Conservation (phyloP, 1,140 invertebrate genomes). For the Microvelia longipes region DNA sequence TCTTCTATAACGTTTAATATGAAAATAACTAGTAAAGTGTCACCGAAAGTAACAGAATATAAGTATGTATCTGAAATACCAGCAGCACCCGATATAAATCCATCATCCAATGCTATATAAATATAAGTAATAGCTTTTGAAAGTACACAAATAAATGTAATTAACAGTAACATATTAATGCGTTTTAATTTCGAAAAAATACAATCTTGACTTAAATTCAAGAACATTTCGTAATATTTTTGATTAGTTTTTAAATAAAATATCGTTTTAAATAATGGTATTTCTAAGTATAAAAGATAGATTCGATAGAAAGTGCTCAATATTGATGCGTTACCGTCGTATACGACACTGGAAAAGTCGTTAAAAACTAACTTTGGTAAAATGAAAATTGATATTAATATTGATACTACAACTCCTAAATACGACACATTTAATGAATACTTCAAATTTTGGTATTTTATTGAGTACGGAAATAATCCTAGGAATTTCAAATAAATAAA, state of each 20-base stretch:
- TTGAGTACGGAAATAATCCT: not conserved
- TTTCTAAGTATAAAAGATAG: not conserved
- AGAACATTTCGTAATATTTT: not conserved
- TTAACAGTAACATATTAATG: not conserved
- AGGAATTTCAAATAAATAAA: not conserved
- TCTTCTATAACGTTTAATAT: not conserved
- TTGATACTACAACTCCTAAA: not conserved
- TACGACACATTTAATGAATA: not conserved
- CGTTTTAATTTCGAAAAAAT: not conserved
- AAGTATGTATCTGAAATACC: not conserved
- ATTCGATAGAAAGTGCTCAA: not conserved
- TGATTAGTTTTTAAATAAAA: not conserved
- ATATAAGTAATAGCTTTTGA: not conserved
- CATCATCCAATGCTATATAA: not conserved
- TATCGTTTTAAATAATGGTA: not conserved
- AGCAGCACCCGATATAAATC: too few species aligned
- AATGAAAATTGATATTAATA: not conserved
- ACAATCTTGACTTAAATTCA: not conserved
- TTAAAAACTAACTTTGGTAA: not conserved
- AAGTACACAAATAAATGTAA: not conserved
- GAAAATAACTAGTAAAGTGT: not conserved
- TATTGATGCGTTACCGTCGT: not conserved
- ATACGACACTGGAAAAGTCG: not conserved
- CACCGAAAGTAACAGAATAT: not conserved
- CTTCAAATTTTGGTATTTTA: not conserved